Conservation (phyloP, 2,888 invertebrate genomes). For the Brachypalpus laphriformis region DNA sequence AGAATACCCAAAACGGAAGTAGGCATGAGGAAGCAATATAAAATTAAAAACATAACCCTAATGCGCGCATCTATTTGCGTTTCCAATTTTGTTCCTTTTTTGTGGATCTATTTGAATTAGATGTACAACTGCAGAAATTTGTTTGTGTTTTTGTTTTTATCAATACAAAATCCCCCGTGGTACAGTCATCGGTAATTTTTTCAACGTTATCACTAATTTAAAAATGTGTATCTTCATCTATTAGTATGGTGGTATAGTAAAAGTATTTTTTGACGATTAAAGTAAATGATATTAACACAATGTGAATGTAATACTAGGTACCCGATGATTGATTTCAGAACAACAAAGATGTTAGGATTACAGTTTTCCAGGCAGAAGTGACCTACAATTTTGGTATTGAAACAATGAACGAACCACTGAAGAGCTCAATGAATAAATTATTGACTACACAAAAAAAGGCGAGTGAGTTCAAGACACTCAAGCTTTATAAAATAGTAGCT, state of each 20-base stretch:
- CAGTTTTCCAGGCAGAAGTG: no score
- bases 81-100: slow-evolving; percentile 13
- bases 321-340: not conserved
- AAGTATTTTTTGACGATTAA: no score
- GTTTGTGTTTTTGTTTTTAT: not conserved
- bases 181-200: slow-evolving; percentile 9
- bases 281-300: not conserved
- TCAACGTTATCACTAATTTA: not conserved
- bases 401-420: no score
- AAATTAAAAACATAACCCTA: slow-evolving; percentile 41
- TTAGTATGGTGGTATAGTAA: not conserved
- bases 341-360: no score
- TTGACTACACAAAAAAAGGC: no score
- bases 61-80: slow-evolving; percentile 50
- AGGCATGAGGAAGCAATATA: slow-evolving; percentile 53
- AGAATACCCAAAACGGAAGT: slow-evolving; percentile 41
- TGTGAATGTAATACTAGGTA: not conserved
- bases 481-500: no score
- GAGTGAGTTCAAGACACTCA: no score
- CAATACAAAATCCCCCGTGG: not conserved
- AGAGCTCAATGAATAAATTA: no score
- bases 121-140: slow-evolving; percentile 23
- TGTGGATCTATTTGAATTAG: slow-evolving; percentile 26
- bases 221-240: not conserved
- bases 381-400: no score